Evolutionary conservation across 1,140 invertebrate species (phyloP).

Genomic region (Hormaphis cornu): DNA sequence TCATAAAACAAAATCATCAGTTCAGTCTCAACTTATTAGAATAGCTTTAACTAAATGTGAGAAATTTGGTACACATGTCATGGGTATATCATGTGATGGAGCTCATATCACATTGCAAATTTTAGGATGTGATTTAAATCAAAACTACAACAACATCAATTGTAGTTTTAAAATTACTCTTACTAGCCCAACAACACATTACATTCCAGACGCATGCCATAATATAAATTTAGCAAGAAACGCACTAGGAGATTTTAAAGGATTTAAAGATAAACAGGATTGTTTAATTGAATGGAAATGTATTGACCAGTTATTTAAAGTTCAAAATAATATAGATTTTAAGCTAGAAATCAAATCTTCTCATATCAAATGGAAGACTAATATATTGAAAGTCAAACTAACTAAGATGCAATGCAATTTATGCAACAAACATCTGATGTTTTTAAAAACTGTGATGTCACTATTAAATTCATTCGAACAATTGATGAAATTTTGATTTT

Average conservation of each 20-base stretch:
- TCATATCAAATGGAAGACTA: background rate
- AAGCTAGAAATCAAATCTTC: background rate
- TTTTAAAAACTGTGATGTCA: background rate
- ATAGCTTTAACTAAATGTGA: background rate
- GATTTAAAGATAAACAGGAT: background rate
- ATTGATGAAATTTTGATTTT: slow-evolving; percentile 1
- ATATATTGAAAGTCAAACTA: background rate
- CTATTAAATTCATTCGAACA: background rate
- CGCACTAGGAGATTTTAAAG: background rate
- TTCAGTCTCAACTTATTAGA: background rate
- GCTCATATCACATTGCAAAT: background rate
- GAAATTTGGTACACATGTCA: background rate
- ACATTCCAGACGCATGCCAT: background rate
- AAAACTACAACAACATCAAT: background rate
- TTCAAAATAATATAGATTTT: background rate
- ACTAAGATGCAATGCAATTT: background rate
- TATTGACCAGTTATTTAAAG: background rate
- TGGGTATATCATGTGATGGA: background rate
- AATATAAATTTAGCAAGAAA: slow-evolving; percentile 1
- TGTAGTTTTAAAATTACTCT: background rate
- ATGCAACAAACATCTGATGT: background rate
- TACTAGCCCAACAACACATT: background rate
- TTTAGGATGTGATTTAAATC: background rate
- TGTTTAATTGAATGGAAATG: background rate
- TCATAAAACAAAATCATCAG: background rate